These are phyloP conservation scores for Chaitophorus viminalis DNA, from an alignment of 2,888 invertebrate genomes.

Conservation along the genomic window DNA sequence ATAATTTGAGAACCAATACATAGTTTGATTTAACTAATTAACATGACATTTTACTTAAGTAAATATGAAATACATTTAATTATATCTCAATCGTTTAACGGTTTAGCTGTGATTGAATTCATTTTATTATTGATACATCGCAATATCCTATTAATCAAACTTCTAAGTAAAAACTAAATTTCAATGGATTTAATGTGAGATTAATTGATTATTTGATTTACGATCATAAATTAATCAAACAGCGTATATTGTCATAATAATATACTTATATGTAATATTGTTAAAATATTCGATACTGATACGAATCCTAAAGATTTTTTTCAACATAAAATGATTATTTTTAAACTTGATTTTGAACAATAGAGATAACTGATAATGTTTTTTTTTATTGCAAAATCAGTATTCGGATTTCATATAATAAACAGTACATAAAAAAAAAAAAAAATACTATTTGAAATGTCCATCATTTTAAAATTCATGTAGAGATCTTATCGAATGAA, in stretches of 20 bases:
- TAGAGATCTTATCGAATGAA: constrained; percentile 32
- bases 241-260: background rate
- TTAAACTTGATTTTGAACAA: background rate
- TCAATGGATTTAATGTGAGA: too few species aligned
- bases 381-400: background rate
- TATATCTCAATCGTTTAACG: too few species aligned
- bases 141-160: too few species aligned
- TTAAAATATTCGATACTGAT: background rate
- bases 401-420: background rate
- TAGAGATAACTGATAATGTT: background rate
- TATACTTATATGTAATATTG: background rate
- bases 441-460: background rate
- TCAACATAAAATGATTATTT: background rate
- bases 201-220: background rate
- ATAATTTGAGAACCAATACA: too few species aligned
- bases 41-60: too few species aligned
- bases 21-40: too few species aligned
- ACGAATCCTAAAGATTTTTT: background rate
- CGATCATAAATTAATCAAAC: background rate
- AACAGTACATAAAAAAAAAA: constrained; percentile 6
- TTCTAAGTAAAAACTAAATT: too few species aligned
- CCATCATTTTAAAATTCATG: constrained; percentile 28
- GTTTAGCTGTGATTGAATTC: too few species aligned
- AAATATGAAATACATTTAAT: too few species aligned
- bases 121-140: too few species aligned